Base-by-base conservation (phyloP, 2,888 invertebrate species). In the Ariolimax columbianus region DNA sequence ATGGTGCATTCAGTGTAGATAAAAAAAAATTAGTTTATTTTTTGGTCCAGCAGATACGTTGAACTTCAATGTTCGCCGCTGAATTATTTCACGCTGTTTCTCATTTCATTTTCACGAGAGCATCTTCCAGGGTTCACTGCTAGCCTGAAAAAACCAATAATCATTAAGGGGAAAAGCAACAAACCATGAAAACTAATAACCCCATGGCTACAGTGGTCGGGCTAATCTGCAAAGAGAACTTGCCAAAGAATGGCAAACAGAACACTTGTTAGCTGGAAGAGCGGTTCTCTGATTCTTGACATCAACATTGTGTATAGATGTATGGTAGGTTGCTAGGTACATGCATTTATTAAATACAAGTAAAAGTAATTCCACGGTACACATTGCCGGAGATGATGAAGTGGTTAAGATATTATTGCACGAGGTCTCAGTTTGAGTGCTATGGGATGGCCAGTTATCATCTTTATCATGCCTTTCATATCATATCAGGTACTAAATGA, bases 121-220 rank as follows among this genome's bases (percentile, higher is more conserved):
- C 75, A 33, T 1, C 4, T 51, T 75, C 51, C 30, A 51, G 17
- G 17, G 51, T 51, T 51, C 33, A 19, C 23, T 19, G 19, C 51
- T 23, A 51, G 75, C 19, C 51, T 23, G 33, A 51, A 51, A 75
- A 75, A 51, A 51, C 51, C 75, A 75, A 75, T 75, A 75, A 33
- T 26, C 75, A 75, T 51, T 75, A 75, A 30, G 1, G 23, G 30
- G 30, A 51, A 40, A 36, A 7, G 75, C 47, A 23, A 30, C 33
- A 33, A 75, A 51, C 51, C 75, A 51, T 51, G 75, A 75, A 75
- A 75, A 47, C 51, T 51, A 75, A 75, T 51, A 51, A 75, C 75
- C 47, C 7, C 75, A 1, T 30, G 47, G 75, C 6, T n/a, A 73
- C 40, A 33, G 0, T 11, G 33, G n/a, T 47, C 51, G 47, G 33